A percentile compares a stretch with the other conserved stretches of the same genome.
Conservation (phyloP, 2,888 invertebrate genomes). For the Leucoma salicis region DNA sequence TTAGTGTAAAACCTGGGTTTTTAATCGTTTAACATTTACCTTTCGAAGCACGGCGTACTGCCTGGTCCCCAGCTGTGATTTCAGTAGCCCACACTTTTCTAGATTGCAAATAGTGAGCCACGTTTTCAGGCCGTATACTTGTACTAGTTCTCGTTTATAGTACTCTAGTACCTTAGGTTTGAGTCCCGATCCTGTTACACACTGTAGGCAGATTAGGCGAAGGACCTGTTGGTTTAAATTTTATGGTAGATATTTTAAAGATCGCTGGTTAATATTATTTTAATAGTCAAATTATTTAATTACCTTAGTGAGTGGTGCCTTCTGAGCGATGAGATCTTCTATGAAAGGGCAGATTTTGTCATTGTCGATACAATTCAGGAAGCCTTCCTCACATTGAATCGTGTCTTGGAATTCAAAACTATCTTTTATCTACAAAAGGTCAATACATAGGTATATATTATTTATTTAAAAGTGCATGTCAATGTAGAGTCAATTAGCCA, state of each 20-base stretch:
- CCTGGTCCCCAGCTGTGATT: constrained; percentile 86
- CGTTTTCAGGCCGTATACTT: constrained; percentile 93
- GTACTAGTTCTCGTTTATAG: constrained; percentile 83
- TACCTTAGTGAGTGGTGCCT: constrained; percentile 88
- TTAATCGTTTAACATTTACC: constrained; percentile 63
- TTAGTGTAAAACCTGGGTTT: no score
- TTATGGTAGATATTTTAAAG: no score
- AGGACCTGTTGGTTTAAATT: constrained; percentile 81
- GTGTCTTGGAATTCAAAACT: constrained; percentile 89
- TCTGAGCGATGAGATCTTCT: constrained; percentile 95
- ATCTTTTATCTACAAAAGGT: constrained; percentile 82
- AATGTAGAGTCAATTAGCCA: no score
- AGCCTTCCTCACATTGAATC: constrained; percentile 94
- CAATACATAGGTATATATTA: no score
- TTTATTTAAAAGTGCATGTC: no score
- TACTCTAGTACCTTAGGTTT: constrained; percentile 92
- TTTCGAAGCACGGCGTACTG: constrained; percentile 90
- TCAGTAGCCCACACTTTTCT: constrained; percentile 92
- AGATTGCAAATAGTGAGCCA: constrained; percentile 91
- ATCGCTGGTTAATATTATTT: no score
- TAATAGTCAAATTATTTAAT: background rate
- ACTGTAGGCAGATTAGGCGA: constrained; percentile 95
- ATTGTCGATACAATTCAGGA: constrained; percentile 94
- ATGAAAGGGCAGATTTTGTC: constrained; percentile 94
- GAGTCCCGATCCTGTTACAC: constrained; percentile 94